A percentile compares a stretch with the other conserved stretches of the same genome.
Conservation (phyloP, 1,140 invertebrate species). For the Orius laevigatus region DNA sequence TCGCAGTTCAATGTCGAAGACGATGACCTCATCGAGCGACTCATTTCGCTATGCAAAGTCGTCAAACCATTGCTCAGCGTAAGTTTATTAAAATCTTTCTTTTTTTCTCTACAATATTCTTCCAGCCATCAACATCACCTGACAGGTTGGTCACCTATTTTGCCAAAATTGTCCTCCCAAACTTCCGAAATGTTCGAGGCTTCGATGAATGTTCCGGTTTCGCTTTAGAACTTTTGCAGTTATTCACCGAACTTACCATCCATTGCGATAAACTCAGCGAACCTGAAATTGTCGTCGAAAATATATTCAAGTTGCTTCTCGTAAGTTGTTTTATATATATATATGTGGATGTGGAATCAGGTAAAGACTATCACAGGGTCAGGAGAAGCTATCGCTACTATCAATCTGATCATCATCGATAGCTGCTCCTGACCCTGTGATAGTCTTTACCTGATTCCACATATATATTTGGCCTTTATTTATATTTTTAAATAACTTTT, state of each 20-base stretch:
- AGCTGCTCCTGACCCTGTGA: too few species aligned
- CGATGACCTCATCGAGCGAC: slow-evolving; percentile 46
- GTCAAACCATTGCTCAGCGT: too few species aligned
- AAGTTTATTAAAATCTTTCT: background rate
- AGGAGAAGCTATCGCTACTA: too few species aligned
- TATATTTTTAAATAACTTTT: too few species aligned
- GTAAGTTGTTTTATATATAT: slow-evolving; percentile 35
- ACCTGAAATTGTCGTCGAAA: slow-evolving; percentile 51
- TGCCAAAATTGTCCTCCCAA: slow-evolving; percentile 66
- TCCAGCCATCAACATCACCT: slow-evolving; percentile 32
- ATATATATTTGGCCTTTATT: too few species aligned
- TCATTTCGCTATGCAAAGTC: too few species aligned
- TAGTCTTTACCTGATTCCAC: too few species aligned
- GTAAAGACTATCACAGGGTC: too few species aligned
- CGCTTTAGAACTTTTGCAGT: slow-evolving; percentile 68
- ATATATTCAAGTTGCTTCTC: slow-evolving; percentile 60
- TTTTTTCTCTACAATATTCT: slow-evolving; percentile 6
- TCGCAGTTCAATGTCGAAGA: slow-evolving; percentile 64
- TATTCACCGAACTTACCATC: slow-evolving; percentile 69
- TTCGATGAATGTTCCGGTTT: slow-evolving; percentile 42
- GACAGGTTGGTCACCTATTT: slow-evolving; percentile 73
- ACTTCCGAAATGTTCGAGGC: slow-evolving; percentile 26
- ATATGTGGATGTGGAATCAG: too few species aligned
- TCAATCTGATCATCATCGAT: too few species aligned
- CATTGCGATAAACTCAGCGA: slow-evolving; percentile 60